Evolutionary conservation across 2,888 invertebrate genomes (phyloP), one percentile per base, ranked within the genome.

Genomic region (Lordiphosa fenestrarum): DNA sequence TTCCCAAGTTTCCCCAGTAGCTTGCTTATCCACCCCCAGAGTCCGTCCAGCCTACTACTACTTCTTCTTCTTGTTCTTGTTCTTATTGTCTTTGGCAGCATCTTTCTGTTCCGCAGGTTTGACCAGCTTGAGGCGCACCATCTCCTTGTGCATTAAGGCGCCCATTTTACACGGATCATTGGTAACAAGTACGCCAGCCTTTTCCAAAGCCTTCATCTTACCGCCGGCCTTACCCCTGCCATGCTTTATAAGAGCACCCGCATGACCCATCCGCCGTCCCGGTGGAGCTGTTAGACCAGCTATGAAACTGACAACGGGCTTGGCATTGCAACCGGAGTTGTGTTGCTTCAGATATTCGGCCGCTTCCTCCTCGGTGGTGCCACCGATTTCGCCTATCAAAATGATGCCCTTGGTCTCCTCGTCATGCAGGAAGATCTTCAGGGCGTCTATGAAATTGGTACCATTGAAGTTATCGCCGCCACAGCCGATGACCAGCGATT

Each of bases 381-480:
- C 99, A 74, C 99, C 99, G 86, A 99, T 99, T 91, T 99, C 99
- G 71, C 99, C 99, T 87, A 99, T 99, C 76, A 99, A 92, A 69
- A 99, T 95, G 78, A 99, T 98, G 66, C 98, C 99, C 89, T 96
- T 95, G 2, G 98, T 98, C 25, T 95, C 93, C 4, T 95, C 94
- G 89, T 99, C 99, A 42, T 93, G 92, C n/a, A 99, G 91, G 90
- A 99, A 99, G 13, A 98, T 94, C 86, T 97, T 97, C 53, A 99
- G 91, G 86, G 98, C 99, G 90, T 99, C 99, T 75, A 99, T 97
- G 89, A 99, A 99, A 90, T 98, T 97, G 2, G 99, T 99, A 51
- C 99, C 99, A 86, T 99, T 99, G 92, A 99, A 99, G 0, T 99
- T 99, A 92, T 99, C 99, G 53, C 99, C 99, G 52, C 99, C 99